A percentile compares a stretch with the other conserved stretches of the same genome.
Evolutionary conservation across 2,888 invertebrate genomes (phyloP).

Genomic region (Philonicus albiceps): DNA sequence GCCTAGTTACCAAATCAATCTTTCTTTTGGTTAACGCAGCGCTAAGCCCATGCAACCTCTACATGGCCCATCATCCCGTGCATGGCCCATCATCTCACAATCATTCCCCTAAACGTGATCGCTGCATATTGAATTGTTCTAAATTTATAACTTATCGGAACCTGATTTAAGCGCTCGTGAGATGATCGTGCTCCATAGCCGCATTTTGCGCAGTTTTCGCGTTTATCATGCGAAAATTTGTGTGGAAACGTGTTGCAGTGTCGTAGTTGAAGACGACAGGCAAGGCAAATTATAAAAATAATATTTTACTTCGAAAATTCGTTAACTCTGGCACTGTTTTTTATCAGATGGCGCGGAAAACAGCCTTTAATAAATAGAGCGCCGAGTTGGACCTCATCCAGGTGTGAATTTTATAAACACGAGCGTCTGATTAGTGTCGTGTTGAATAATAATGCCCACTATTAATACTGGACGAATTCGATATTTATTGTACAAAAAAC

Average conservation of each 20-base stretch:
- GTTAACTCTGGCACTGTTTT: not conserved
- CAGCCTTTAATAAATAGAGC: not conserved
- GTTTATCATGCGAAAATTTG: not conserved
- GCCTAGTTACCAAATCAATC: not conserved
- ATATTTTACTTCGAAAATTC: not conserved
- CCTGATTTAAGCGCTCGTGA: not conserved
- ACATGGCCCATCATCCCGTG: not conserved
- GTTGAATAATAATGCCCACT: not conserved
- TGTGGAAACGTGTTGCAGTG: not conserved
- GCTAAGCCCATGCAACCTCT: not conserved
- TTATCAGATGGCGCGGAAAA: not conserved
- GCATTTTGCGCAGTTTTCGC: not conserved
- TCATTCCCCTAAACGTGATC: not conserved
- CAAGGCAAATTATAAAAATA: not conserved
- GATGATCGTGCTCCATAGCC: not conserved
- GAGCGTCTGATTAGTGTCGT: not conserved
- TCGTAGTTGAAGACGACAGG: not conserved
- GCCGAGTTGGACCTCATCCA: not conserved
- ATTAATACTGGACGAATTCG: not conserved
- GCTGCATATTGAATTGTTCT: slow-evolving; percentile 26
- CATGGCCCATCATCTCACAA: not conserved
- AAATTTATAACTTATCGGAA: not conserved
- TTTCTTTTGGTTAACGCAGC: not conserved
- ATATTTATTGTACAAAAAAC: not conserved
- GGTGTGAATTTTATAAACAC: not conserved